Evolutionary conservation across 2,888 invertebrate genomes (phyloP), one percentile per base, ranked within the genome.

Genomic region (Mimas tiliae): DNA sequence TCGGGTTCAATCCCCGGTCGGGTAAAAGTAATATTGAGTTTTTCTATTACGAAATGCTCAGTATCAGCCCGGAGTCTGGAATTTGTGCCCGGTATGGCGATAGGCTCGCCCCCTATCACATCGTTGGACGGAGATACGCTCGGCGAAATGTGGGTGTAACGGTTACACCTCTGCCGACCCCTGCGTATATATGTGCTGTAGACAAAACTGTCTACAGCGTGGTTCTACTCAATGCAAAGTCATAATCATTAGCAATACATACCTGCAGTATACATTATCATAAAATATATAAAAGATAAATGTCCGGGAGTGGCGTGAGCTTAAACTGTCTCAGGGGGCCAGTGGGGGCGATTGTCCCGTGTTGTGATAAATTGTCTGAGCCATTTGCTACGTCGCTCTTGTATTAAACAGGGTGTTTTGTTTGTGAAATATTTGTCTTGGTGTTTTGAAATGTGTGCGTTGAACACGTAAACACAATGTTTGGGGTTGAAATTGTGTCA

Each of bases 281-380:
- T 58, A 58, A 58, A 58, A 48, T 34, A 62, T 55, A 62, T 62
- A 65, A 58, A 47, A 65, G 52, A 67, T 52, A 68, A 67, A 68
- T 70, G 47, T 64, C 58, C 48, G 65, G 68, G 65, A 63, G 69
- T 66, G 66, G 67, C 66, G 62, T 42, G 62, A 68, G 75, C 72
- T 74, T 74, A 74, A 76, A 72, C 72, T 71, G 72, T 73, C 74
- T 63, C 73, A 19, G 16, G 72, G 71, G 74, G 68, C n/a, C 64
- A 62, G 67, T 62, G 62, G 63, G 27, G 50, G 68, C 69, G 68
- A 74, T 75, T 76, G 75, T 76, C 74, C 74, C 69, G 63, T 51
- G 47, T 63, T 52, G 71, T 76, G 74, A 76, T 75, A 76, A 73
- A 76, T 76, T 72, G 75, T 72, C 72, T 70, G 69, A 66, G 63